phyloP scores from a whole-genome alignment of 2,113 vertebrate species.

The Nothobranchius furzeri region DNA sequence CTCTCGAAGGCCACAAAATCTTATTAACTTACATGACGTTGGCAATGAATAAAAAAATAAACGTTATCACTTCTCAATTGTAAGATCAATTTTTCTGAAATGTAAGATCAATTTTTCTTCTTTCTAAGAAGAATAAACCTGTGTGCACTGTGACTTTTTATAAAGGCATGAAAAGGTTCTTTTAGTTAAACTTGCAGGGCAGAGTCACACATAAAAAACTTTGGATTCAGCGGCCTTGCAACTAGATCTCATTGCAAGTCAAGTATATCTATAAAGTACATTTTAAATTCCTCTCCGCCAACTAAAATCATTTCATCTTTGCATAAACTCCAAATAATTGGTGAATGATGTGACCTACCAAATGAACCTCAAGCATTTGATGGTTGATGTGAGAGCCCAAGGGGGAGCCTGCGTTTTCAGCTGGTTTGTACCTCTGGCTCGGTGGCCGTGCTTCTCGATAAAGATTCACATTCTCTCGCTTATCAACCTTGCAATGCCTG shows the following conservation, averaged over 20 bases:
- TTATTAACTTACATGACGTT: conserved; percentile 31
- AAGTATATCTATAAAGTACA: conserved; percentile 62
- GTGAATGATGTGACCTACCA: conserved; percentile 73
- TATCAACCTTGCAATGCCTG: conserved; percentile 61
- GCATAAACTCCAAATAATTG: conserved; percentile 82
- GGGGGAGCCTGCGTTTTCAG: conserved; percentile 61
- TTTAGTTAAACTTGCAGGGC: conserved; percentile 38
- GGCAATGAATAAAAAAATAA: conserved; percentile 28
- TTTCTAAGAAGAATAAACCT: conserved; percentile 43
- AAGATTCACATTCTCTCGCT: conserved; percentile 61
- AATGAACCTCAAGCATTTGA: conserved; percentile 71
- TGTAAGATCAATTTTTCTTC: conserved; percentile 33
- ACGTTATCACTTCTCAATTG: conserved; percentile 33
- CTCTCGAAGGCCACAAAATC: conserved; percentile 45
- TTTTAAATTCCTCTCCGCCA: conserved; percentile 64
- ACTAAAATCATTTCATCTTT: conserved; percentile 78
- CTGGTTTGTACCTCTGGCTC: conserved; percentile 73
- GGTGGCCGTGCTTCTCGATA: conserved; percentile 54
- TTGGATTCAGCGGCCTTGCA: conserved; percentile 40
- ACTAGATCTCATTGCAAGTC: conserved; percentile 71
- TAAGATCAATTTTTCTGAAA: conserved; percentile 51
- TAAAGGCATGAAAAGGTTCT: conserved; percentile 27
- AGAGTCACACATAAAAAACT: conserved; percentile 41
- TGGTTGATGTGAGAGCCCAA: conserved; percentile 70
- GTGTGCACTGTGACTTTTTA: conserved; percentile 29